Evolutionary conservation across 1,140 invertebrate species (phyloP).

Genomic region (Eulimnadia texana): DNA sequence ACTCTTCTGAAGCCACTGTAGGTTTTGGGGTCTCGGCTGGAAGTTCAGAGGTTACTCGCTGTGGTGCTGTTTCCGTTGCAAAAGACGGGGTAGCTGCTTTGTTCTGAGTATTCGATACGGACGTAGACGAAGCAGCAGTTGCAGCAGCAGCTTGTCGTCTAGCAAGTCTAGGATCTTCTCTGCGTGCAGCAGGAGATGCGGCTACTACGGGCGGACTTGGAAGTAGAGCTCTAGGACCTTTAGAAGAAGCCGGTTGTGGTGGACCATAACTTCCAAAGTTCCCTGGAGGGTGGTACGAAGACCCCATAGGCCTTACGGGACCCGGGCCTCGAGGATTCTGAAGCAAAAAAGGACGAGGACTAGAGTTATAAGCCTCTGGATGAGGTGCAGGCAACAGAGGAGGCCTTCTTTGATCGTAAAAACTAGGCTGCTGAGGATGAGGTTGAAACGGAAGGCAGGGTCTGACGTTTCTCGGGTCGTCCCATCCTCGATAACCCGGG

Average conservation of each 20-base stretch:
- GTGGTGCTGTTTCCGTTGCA: not conserved
- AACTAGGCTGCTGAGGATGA: not conserved
- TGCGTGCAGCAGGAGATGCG: not conserved
- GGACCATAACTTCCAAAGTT: not conserved
- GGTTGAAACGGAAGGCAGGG: not conserved
- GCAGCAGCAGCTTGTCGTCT: not conserved
- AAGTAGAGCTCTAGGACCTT: not conserved
- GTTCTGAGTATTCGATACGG: too few species aligned
- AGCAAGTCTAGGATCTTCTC: not conserved
- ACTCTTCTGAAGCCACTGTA: not conserved
- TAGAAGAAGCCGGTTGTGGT: not conserved
- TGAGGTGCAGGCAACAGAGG: not conserved
- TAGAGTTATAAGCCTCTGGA: not conserved
- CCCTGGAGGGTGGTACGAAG: too few species aligned
- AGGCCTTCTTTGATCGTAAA: not conserved
- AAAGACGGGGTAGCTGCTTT: too few species aligned
- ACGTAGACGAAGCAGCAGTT: not conserved
- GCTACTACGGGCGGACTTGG: not conserved
- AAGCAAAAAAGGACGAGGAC: not conserved
- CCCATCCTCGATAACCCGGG: not conserved
- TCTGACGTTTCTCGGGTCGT: not conserved
- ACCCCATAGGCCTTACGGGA: too few species aligned
- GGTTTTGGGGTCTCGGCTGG: too few species aligned
- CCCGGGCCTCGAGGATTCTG: not conserved
- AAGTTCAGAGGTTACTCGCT: not conserved